These are phyloP conservation scores for Fulmarus glacialis DNA, from an alignment of 2,113 vertebrate genomes.

Conservation along the genomic window DNA sequence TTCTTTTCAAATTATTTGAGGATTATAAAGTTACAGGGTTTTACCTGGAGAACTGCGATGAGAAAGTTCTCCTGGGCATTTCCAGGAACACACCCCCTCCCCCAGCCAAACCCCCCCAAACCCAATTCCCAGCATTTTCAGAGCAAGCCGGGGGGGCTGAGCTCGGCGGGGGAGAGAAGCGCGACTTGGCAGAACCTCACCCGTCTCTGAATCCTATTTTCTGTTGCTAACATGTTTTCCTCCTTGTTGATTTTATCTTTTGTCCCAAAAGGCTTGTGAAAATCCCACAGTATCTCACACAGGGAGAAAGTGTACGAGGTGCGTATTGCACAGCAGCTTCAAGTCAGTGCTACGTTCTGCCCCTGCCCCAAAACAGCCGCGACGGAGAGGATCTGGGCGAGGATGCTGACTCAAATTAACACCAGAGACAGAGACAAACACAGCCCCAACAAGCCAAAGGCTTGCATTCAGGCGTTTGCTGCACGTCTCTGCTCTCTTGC, in stretches of 20 bases:
- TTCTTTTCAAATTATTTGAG: conserved; percentile 16
- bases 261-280: not conserved
- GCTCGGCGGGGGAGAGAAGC: not conserved
- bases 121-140: not conserved
- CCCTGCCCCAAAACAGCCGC: not conserved
- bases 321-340: not conserved
- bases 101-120: not conserved
- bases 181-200: not conserved
- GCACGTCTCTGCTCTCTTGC: not conserved
- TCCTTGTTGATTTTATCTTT: not conserved
- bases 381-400: not conserved
- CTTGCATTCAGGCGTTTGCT: not conserved
- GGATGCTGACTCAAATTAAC: not conserved
- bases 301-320: fast-evolving
- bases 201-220: not conserved
- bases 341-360: not conserved
- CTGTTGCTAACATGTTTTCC: not conserved
- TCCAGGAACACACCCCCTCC: not conserved
- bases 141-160: not conserved
- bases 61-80: conserved; percentile 28
- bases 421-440: not conserved
- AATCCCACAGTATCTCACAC: not conserved
- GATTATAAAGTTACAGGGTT: conserved; percentile 62
- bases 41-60: conserved; percentile 11
- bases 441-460: not conserved